A percentile compares a stretch with the other conserved stretches of the same genome.
These are phyloP conservation scores for Crepidodera aurea DNA, from an alignment of 2,888 invertebrate genomes.

Conservation along the genomic window DNA sequence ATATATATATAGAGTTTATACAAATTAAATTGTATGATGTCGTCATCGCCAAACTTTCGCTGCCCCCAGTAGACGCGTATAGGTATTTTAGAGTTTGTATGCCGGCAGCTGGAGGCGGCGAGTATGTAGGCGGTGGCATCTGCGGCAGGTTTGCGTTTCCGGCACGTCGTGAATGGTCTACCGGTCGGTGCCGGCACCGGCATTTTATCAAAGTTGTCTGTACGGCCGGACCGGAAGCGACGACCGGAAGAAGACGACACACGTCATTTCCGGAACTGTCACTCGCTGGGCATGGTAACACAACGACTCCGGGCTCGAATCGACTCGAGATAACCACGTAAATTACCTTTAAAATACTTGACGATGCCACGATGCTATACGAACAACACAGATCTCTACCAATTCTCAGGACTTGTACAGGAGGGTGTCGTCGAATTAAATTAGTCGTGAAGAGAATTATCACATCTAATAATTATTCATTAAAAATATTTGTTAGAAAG, in stretches of 20 bases:
- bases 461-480: too few species aligned
- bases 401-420: too few species aligned
- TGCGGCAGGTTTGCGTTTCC: conserved; percentile 24
- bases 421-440: too few species aligned
- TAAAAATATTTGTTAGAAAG: too few species aligned
- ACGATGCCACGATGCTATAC: background rate
- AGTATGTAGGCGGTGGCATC: background rate
- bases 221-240: conserved; percentile 59
- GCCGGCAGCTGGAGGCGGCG: conserved; percentile 46
- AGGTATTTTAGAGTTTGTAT: background rate
- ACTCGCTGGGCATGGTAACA: conserved; percentile 53
- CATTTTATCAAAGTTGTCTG: conserved; percentile 56
- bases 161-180: conserved; percentile 28
- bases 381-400: too few species aligned
- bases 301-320: background rate
- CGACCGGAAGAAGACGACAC: conserved; percentile 62
- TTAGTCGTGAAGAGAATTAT: too few species aligned
- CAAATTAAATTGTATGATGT: too few species aligned
- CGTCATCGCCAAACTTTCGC: too few species aligned
- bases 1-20: too few species aligned
- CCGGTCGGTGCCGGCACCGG: conserved; percentile 33
- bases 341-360: conserved; percentile 26
- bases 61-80: too few species aligned
- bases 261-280: conserved; percentile 62
- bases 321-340: conserved; percentile 28